Evolutionary conservation across 2,888 invertebrate genomes (phyloP), one percentile per base, ranked within the genome.

Genomic region (Teleiodes luculella): DNA sequence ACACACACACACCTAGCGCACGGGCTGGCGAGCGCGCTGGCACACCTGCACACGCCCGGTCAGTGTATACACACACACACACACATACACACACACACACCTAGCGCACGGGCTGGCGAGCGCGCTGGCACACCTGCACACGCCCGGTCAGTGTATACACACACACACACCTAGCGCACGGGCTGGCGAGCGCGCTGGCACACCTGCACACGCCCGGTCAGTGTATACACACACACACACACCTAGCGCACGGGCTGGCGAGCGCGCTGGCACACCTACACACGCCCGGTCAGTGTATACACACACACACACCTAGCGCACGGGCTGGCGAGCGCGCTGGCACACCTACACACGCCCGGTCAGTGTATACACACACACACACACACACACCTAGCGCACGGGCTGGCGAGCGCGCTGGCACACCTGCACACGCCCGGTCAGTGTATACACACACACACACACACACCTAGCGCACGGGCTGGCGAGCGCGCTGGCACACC

Each of bases 231-330:
- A 4, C 24, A n/a, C n/a, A n/a, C 93, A 95, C 83, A 84, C 63
- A 92, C 62, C 94, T 97, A 92, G 93, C 94, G n/a, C 92, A 95
- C 59, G 94, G 95, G 0, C 91, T 97, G 8, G 94, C 96, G 0
- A 91, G 94, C 31, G 98, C 97, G 0, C 82, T 98, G 28, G 95
- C 97, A 3, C 96, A 97, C 76, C 86, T 98, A 55, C 98, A 98
- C 74, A 92, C 92, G 64, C 93, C 93, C 49, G 91, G 94, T 94
- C 70, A 87, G 82, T 72, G 24, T 24, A 24, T 24, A 24, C 24
- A 24, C 24, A 4, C 24, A n/a, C 93, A 95, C 83, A 84, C 63
- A 92, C 62, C 94, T 97, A 92, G 93, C 94, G n/a, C 92, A 95
- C 59, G 94, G 95, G 0, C 91, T 97, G 8, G 94, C 96, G 0